Evolutionary conservation across 2,888 invertebrate genomes (phyloP).

Genomic region (Hyposoter didymator): DNA sequence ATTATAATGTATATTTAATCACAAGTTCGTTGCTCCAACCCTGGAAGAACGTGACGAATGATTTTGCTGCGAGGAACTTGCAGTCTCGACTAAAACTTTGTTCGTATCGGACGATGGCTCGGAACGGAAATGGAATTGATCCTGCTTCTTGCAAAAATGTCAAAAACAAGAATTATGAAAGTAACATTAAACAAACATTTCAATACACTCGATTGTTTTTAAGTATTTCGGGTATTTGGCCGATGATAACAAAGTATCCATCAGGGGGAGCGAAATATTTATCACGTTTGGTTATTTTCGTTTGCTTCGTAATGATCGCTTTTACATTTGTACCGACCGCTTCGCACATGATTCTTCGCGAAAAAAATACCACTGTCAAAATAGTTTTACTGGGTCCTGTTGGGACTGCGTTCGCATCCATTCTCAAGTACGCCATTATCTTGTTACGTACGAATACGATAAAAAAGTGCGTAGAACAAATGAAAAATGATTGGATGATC

Average conservation of each 20-base stretch:
- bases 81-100: constrained; percentile 18
- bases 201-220: constrained; percentile 52
- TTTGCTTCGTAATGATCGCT: constrained; percentile 25
- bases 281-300: constrained; percentile 17
- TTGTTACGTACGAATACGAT: constrained; percentile 29
- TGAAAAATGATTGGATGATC: constrained; percentile 75
- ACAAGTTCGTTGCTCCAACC: neutral
- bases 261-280: constrained; percentile 20
- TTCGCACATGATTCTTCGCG: constrained; percentile 33
- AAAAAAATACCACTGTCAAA: constrained; percentile 6
- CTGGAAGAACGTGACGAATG: neutral
- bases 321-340: constrained; percentile 35
- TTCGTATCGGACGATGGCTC: constrained; percentile 21
- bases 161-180: constrained; percentile 36
- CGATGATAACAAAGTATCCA: constrained; percentile 35
- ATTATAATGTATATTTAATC: neutral
- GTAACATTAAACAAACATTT: constrained; percentile 48
- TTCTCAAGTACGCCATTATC: constrained; percentile 41
- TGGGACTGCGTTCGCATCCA: neutral
- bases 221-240: constrained; percentile 55
- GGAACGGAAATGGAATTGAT: neutral
- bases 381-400: constrained; percentile 41
- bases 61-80: neutral
- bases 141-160: neutral
- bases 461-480: constrained; percentile 69